Conservation (phyloP, 2,888 invertebrate genomes). For the Pediacus dermestoides region DNA sequence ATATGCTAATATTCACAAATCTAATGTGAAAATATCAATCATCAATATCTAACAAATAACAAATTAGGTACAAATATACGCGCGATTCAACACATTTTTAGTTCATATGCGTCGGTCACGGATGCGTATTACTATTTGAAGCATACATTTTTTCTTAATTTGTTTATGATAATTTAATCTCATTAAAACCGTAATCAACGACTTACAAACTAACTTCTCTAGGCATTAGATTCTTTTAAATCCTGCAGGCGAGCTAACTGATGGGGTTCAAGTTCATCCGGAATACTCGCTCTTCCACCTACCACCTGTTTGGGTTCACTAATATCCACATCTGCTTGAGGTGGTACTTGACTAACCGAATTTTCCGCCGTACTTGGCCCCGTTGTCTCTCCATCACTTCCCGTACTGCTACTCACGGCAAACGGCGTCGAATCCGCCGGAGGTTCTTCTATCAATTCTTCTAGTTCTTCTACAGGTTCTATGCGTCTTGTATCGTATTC, state of each 20-base stretch:
- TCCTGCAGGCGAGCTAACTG: slow-evolving; percentile 84
- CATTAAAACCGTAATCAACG: slow-evolving; percentile 22
- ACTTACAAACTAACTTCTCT: slow-evolving; percentile 43
- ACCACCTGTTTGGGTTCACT: slow-evolving; percentile 67
- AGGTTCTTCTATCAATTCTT: slow-evolving; percentile 52
- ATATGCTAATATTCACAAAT: background rate
- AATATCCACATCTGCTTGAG: slow-evolving; percentile 5
- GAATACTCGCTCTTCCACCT: slow-evolving; percentile 78
- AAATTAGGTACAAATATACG: slow-evolving; percentile 37
- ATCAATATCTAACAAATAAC: slow-evolving; percentile 33
- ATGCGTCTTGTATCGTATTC: slow-evolving; percentile 7
- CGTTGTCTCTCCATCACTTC: slow-evolving; percentile 63
- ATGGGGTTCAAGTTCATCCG: slow-evolving; percentile 84
- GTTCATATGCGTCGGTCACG: slow-evolving; percentile 20
- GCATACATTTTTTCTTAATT: slow-evolving; percentile 35
- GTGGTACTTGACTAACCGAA: slow-evolving; percentile 55
- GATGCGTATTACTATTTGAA: slow-evolving; percentile 30
- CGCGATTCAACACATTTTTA: slow-evolving; percentile 29
- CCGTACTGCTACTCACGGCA: slow-evolving; percentile 60
- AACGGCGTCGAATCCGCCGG: slow-evolving; percentile 59
- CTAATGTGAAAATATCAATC: slow-evolving; percentile 24
- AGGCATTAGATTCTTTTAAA: slow-evolving; percentile 89
- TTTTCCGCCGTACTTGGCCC: slow-evolving; percentile 62
- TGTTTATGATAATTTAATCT: slow-evolving; percentile 18
- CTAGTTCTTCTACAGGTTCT: slow-evolving; percentile 23